Evolutionary conservation across 1,140 invertebrate genomes (phyloP), one percentile per base, ranked within the genome.

Genomic region (Latrodectus geometricus): DNA sequence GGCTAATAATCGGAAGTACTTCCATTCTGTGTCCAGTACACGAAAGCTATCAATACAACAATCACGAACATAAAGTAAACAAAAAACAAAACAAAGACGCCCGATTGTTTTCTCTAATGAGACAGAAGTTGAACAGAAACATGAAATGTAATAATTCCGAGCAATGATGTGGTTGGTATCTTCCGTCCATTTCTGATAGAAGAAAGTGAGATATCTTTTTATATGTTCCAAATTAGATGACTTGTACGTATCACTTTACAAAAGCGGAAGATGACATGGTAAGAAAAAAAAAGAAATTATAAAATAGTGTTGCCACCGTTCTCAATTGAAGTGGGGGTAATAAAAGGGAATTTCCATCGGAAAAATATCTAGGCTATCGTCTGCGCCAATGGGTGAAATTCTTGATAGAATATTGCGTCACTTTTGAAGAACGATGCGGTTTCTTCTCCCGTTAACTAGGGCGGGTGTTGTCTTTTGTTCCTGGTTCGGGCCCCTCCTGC

Each of bases 381-480:
- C n/a, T 66, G 54, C 21, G 21, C 82, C 82, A 84, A 84, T 84
- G 82, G 69, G 20, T 65, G 80, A 69, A 84, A 84, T 68, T 69
- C 49, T 20, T 21, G 80, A 61, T n/a, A 9, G 52, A 12, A 11
- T 61, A 48, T 84, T 84, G 72, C 82, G 82, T 76, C 82, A 84
- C 49, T 56, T 23, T 48, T 61, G 21, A 73, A 72, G 79, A 82
- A 14, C 35, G 75, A 14, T 54, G 35, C 23, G 49, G 48, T 35
- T n/a, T 49, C 70, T 84, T 83, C 70, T 73, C 61, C 70, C 48
- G 61, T 66, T 76, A 84, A 68, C 70, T 84, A 84, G 82, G 82
- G 82, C 82, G 82, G 82, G 56, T 76, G 56, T 76, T 56, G 54
- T 61, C 56, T 11, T 17, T 79, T 79, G 56, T 69, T 84, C 72